Percentiles rank a stretch among this genome's conserved stretches.
phyloP scores from a whole-genome alignment of 2,797 vertebrate species.

The Squalus acanthias region DNA sequence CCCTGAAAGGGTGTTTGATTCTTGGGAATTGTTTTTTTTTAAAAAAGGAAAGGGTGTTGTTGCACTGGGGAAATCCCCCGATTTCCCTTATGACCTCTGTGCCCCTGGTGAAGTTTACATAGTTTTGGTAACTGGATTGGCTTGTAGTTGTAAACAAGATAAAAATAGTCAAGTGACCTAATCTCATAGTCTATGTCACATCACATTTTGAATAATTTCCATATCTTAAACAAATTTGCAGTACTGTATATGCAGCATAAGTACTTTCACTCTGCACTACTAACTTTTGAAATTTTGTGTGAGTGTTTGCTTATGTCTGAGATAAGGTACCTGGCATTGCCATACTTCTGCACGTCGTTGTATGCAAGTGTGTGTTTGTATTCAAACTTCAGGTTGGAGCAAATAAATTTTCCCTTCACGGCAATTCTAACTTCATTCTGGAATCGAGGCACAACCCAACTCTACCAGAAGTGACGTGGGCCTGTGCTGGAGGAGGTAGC shows the following conservation, averaged over 20 bases:
- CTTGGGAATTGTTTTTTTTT: neutral
- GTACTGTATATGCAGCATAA: neutral
- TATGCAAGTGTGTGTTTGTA: neutral
- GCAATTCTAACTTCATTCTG: neutral
- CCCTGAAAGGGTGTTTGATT: neutral
- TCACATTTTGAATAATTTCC: neutral
- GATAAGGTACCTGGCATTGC: neutral
- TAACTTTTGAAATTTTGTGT: neutral
- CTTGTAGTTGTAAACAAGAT: neutral
- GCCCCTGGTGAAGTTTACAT: neutral
- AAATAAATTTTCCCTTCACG: neutral
- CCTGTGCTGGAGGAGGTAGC: neutral
- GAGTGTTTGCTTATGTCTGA: neutral
- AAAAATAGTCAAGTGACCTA: too few species aligned
- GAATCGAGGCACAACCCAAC: neutral
- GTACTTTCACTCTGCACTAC: neutral
- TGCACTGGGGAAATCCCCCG: too few species aligned
- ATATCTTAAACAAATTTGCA: neutral
- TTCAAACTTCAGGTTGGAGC: neutral
- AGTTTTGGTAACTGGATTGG: neutral
- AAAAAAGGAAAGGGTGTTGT: too few species aligned
- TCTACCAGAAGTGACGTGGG: neutral
- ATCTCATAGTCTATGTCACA: too few species aligned
- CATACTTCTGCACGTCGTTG: too few species aligned
- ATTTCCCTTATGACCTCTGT: neutral